Conservation (phyloP, 2,797 vertebrate genomes). For the Acrossocheilus fasciatus region DNA sequence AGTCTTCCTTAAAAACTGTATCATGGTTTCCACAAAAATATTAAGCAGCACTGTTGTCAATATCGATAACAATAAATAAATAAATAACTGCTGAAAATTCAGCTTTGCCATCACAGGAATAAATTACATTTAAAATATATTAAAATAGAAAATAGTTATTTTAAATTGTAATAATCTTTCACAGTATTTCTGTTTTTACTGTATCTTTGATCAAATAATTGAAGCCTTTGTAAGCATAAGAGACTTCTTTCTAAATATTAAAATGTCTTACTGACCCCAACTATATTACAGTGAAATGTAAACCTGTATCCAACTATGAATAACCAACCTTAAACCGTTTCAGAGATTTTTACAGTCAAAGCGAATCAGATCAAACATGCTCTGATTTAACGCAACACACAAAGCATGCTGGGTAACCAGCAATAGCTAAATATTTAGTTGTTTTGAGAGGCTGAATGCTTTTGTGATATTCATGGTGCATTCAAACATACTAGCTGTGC, state of each 20-base stretch:
- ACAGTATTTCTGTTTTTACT: background rate
- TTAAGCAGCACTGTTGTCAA: background rate
- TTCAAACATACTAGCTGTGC: slow-evolving; percentile 43
- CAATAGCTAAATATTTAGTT: background rate
- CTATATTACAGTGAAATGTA: background rate
- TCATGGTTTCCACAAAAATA: background rate
- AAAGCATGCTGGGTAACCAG: background rate
- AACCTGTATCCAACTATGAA: background rate
- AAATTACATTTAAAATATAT: background rate
- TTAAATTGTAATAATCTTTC: background rate
- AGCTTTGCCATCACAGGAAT: background rate
- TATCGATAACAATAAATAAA: background rate
- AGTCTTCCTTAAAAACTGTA: background rate
- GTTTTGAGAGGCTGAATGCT: background rate
- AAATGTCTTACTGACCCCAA: background rate
- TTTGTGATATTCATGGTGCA: background rate
- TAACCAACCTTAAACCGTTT: background rate
- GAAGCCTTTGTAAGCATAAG: background rate
- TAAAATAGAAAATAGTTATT: background rate
- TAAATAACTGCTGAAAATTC: background rate
- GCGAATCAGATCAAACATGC: background rate
- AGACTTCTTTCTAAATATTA: background rate
- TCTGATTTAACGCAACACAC: background rate
- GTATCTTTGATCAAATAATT: background rate
- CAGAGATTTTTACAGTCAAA: background rate